These are phyloP conservation scores for Bos indicus DNA, from an alignment of 2,113 vertebrate species.

Conservation along the genomic window DNA sequence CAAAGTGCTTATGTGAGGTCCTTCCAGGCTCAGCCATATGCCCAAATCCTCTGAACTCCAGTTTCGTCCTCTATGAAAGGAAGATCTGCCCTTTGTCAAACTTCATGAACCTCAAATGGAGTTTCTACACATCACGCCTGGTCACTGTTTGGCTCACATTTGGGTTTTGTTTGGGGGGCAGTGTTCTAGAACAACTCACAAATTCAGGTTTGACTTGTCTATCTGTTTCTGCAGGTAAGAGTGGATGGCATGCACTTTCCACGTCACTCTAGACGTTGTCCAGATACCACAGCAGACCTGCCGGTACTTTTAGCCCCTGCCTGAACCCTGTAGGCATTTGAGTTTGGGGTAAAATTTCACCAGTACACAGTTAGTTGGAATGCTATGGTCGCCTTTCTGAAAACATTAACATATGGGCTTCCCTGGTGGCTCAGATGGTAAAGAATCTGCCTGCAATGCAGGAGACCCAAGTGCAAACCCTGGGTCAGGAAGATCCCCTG, in stretches of 20 bases:
- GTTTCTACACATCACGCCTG: neutral
- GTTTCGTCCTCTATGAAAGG: neutral
- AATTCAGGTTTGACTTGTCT: neutral
- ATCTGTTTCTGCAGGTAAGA: neutral
- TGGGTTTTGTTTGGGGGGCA: neutral
- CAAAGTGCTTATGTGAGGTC: neutral
- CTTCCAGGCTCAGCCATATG: neutral
- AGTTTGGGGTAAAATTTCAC: neutral
- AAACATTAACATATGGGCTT: neutral
- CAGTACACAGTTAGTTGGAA: neutral
- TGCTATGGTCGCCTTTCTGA: neutral
- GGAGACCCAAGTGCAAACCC: neutral
- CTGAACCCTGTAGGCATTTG: neutral
- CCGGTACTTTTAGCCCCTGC: neutral
- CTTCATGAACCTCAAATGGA: neutral
- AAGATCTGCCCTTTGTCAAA: neutral
- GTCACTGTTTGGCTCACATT: neutral
- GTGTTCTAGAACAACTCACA: neutral
- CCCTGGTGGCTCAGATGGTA: neutral
- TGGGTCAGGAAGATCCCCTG: neutral
- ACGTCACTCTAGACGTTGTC: accelerated
- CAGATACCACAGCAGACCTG: neutral
- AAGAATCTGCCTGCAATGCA: neutral
- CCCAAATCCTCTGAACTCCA: neutral
- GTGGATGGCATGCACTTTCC: too few relatives aligned